Conservation (phyloP, 2,797 vertebrate species). For the Lutjanus argentimaculatus region DNA sequence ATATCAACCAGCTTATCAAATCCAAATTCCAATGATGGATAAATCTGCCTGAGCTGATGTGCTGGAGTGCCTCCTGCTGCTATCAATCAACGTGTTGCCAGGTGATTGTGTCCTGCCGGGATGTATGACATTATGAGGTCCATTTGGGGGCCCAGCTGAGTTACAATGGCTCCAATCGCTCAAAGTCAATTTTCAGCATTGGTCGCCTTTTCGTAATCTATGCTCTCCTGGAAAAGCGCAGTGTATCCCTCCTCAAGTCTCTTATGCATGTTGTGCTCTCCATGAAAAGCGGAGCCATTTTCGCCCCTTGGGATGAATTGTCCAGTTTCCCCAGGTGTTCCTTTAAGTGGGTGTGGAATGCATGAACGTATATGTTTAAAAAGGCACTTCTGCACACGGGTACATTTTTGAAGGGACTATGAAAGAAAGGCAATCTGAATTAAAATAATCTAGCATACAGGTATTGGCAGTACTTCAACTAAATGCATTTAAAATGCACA, state of each 20-base stretch:
- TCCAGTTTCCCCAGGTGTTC: constrained; percentile 7
- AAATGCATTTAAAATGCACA: too few relatives aligned
- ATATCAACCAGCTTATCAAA: constrained; percentile 79
- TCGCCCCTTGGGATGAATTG: constrained; percentile 15
- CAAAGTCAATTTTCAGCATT: constrained; percentile 72
- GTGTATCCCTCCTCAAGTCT: constrained; percentile 33
- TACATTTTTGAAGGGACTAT: constrained; percentile 13
- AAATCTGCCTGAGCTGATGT: constrained; percentile 78
- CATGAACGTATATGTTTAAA: constrained; percentile 7
- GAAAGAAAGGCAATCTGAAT: constrained; percentile 6
- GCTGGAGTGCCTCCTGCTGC: constrained; percentile 65
- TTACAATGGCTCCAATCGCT: constrained; percentile 70
- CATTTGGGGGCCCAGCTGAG: constrained; percentile 79
- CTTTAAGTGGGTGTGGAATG: background rate
- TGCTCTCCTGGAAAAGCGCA: constrained; percentile 16
- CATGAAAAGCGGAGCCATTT: constrained; percentile 40
- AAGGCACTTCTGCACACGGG: constrained; percentile 1
- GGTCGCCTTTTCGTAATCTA: constrained; percentile 43
- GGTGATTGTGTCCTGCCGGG: constrained; percentile 76
- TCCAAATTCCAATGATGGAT: constrained; percentile 83
- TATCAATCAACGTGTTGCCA: constrained; percentile 80
- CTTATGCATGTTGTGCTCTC: constrained; percentile 13
- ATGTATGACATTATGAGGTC: constrained; percentile 77
- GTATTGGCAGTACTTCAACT: too few relatives aligned
- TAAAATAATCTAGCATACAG: background rate